Base-by-base conservation (phyloP, 2,888 invertebrate species). In the Hetaerina titia region DNA sequence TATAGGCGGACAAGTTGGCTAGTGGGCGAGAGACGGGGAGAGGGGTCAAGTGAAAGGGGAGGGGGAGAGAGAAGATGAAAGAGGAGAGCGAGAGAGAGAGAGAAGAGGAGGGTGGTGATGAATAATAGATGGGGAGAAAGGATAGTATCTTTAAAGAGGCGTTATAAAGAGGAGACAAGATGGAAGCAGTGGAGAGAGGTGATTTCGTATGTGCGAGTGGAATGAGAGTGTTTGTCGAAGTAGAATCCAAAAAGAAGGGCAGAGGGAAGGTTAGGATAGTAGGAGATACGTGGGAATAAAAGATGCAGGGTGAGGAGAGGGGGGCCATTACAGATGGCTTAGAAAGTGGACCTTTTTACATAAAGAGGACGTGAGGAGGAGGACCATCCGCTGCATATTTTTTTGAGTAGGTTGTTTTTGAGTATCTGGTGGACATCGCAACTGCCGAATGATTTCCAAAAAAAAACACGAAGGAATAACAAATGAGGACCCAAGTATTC, bases 121-220 rank as follows among this genome's bases (percentile, higher is more conserved):
- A 81, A 81, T 81, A 81, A 81, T 31, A 81, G 81, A 81, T 81
- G 81, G 81, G 31, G 81, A 81, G 81, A 81, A 81, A 81, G 81
- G 81, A 74, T 11, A 81, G 81, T 81, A 81, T 81, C 31, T 81
- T 81, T 81, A 81, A 81, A 81, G 81, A 81, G 81, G 81, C 81
- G 81, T 81, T 81, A 81, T 81, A 81, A 81, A 81, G 81, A 81
- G 31, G 81, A 81, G 81, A 81, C 81, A 31, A 81, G 25, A 81
- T 81, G 31, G 81, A 81, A 25, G 81, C 81, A 81, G 81, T 81
- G 69, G 69, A 69, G 69, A 69, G 69, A 69, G 69, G 69, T 69
- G 81, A 81, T 81, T 81, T 81, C 81, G 31, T 81, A 81, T 31
- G 81, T 81, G 81, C 25, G 81, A 81, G n/a, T 15, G 31, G 81